Base-by-base conservation (phyloP, 2,888 invertebrate species). In the Norana najaformis region DNA sequence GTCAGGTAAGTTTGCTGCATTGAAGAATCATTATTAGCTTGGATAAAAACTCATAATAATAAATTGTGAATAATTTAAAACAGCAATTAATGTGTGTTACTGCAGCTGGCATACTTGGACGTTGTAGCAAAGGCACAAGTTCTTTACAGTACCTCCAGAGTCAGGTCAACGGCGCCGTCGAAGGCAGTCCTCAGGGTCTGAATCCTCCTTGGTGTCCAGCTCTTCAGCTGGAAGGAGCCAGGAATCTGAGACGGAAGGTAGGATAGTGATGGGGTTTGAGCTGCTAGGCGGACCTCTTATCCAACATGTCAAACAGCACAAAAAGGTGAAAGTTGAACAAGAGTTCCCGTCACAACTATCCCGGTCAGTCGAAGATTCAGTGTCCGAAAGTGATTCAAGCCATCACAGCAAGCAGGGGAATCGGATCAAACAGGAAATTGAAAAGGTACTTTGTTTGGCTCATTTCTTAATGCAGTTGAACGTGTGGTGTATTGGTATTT, bases 121-220 rank as follows among this genome's bases (percentile, higher is more conserved):
- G n/a, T 85, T 85, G 85, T 85, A 85, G 85, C 85, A 85, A 37
- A 85, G 85, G 34, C 85, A 85, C 37, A 85, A 85, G 37, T 36
- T 85, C 23, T 85, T 85, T 36, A 85, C 85, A 36, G 85, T 85
- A 18, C 85, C 85, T 36, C 85, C 30, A 36, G 85, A 36, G 23
- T 36, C 85, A 2, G 85, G 36, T 20, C 35, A 37, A 85, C 85
- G 34, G 35, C 85, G 85, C 11, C 85, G 37, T 85, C 35, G 85
- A 36, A 85, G 85, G 85, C 36, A 85, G 37, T 85, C 85, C 23
- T 85, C 85, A 11, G 85, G 85, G 8, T 69, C 69, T 69, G 69
- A 69, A n/a, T 69, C 69, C 11, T 69, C 69, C 13, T 6, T 69
- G 69, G 30, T n/a, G 6, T 85, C 85, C 85, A 85, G 85, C 85